Evolutionary conservation across 2,797 vertebrate genomes (phyloP).

Genomic region (Loris lydekkerianus): DNA sequence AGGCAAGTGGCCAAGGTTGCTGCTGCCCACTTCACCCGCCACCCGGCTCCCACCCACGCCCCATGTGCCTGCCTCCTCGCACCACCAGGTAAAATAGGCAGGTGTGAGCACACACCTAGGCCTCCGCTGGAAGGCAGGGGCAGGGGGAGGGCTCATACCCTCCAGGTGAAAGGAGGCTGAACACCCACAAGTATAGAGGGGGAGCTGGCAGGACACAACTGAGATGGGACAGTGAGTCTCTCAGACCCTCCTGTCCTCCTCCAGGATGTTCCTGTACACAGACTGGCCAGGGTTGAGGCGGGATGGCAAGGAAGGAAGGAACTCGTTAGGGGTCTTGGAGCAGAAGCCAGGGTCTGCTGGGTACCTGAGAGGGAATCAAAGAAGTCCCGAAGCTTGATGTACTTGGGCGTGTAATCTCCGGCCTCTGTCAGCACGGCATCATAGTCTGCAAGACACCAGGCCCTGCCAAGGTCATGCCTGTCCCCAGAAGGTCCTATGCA

Average conservation of each 20-base stretch:
- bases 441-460: conserved; percentile 92
- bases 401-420: conserved; percentile 97
- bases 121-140: neutral
- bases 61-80: neutral
- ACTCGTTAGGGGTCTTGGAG: neutral
- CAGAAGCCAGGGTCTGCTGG: neutral
- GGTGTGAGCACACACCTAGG: neutral
- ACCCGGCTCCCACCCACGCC: neutral
- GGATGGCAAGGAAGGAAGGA: neutral
- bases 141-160: neutral
- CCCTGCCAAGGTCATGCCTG: fast-evolving
- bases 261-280: neutral
- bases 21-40: too few relatives aligned
- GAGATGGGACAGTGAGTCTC: neutral
- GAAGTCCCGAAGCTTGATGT: conserved; percentile 93
- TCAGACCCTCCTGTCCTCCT: neutral
- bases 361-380: conserved; percentile 92
- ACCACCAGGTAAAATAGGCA: neutral
- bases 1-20: neutral
- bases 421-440: conserved; percentile 96
- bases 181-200: neutral
- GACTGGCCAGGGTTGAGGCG: too few relatives aligned
- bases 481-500: neutral
- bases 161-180: neutral
- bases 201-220: neutral